A percentile compares a stretch with the other conserved stretches of the same genome.
phyloP scores from a whole-genome alignment of 2,797 vertebrate genomes.

The Propithecus perrieri region DNA sequence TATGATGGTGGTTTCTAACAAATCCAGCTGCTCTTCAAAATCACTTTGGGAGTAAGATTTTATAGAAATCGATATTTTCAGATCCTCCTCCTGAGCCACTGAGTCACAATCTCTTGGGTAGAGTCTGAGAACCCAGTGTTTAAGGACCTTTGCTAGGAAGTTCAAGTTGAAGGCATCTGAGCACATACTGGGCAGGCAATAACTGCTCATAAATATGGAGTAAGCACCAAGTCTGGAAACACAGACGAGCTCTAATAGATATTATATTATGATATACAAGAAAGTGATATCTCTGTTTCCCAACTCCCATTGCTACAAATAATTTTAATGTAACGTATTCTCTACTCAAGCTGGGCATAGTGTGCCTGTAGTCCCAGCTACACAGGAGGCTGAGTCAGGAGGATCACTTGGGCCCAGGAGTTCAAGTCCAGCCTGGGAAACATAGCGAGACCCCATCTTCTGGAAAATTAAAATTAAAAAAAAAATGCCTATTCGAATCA shows the following conservation, averaged over 20 bases:
- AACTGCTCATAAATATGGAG: not conserved
- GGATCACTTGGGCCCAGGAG: not conserved
- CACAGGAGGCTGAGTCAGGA: not conserved
- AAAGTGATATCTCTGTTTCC: not conserved
- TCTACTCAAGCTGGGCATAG: not conserved
- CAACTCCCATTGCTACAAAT: not conserved
- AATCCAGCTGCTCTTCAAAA: not conserved
- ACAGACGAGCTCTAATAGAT: not conserved
- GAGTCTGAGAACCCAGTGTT: not conserved
- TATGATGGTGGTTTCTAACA: not conserved
- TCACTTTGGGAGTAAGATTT: not conserved
- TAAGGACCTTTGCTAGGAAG: not conserved
- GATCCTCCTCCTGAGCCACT: not conserved
- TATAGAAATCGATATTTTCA: not conserved
- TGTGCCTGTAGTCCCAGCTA: not conserved
- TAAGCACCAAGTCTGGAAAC: not conserved
- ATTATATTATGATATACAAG: not conserved
- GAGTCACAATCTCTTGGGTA: not conserved
- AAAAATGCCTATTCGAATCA: not conserved
- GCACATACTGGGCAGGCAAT: not conserved
- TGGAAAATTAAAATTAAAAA: no score
- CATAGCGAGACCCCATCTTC: no score
- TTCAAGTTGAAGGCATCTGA: not conserved
- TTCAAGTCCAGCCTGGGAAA: not conserved
- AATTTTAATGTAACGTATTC: not conserved